phyloP scores from a whole-genome alignment of 2,797 vertebrate species.

The Darevskia nairensis region DNA sequence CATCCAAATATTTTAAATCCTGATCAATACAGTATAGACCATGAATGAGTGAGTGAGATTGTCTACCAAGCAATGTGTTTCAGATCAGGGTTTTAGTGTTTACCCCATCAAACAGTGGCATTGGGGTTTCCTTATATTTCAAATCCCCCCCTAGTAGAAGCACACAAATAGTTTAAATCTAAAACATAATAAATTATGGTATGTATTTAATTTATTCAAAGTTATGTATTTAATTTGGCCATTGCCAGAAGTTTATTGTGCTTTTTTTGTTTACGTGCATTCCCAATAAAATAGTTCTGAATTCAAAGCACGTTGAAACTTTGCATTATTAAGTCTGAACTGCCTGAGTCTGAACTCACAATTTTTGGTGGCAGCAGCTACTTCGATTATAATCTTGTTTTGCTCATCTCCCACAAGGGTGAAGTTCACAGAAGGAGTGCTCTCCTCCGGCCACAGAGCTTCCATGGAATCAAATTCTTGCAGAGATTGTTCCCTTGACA shows the following conservation, averaged over 20 bases:
- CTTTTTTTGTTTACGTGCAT: conserved; percentile 36
- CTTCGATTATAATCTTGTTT: background rate
- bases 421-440: no score
- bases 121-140: background rate
- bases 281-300: conserved; percentile 58
- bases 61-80: background rate
- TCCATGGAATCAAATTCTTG: background rate
- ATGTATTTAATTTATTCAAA: conserved; percentile 67
- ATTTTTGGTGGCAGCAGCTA: background rate
- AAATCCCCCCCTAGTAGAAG: background rate
- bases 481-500: background rate
- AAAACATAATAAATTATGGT: conserved; percentile 40
- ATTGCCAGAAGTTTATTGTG: conserved; percentile 30
- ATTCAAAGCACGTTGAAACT: conserved; percentile 14
- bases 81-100: background rate
- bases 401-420: background rate
- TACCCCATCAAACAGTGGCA: background rate
- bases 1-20: background rate
- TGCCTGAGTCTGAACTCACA: background rate
- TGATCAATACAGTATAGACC: background rate
- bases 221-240: conserved; percentile 15
- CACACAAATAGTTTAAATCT: background rate
- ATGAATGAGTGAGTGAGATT: background rate
- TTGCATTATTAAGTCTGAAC: background rate
- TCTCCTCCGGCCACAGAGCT: background rate